A percentile compares a stretch with the other conserved stretches of the same genome.
phyloP scores from a whole-genome alignment of 2,797 vertebrate species.

The Pogonophryne albipinna region DNA sequence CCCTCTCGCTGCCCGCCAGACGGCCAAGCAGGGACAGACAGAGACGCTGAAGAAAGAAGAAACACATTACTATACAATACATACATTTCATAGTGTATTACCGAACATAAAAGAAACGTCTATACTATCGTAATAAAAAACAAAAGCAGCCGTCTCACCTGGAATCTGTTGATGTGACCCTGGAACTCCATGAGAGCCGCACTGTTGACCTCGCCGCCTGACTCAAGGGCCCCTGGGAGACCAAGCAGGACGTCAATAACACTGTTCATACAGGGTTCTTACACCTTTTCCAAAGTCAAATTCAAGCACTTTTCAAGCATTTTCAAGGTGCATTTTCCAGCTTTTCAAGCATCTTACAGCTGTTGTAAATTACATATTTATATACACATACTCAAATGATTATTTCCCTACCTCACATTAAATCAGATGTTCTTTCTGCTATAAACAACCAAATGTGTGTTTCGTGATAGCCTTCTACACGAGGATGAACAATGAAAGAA shows the following conservation, averaged over 20 bases:
- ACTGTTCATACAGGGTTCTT: neutral
- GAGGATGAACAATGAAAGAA: too few species aligned
- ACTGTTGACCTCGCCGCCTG: slow-evolving; percentile 89
- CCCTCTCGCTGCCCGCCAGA: slow-evolving; percentile 92
- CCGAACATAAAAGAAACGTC: neutral
- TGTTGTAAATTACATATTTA: too few species aligned
- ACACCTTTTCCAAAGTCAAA: too few species aligned
- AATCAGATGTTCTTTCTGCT: too few species aligned
- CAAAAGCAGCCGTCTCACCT: slow-evolving; percentile 82
- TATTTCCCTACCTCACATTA: too few species aligned
- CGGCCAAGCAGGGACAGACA: slow-evolving; percentile 92
- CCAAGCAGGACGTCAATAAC: slow-evolving; percentile 21
- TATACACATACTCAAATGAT: too few species aligned
- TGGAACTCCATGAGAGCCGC: slow-evolving; percentile 92
- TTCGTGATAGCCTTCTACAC: too few species aligned
- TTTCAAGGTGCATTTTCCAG: too few species aligned
- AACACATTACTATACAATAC: neutral
- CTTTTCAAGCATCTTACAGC: too few species aligned
- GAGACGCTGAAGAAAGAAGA: slow-evolving; percentile 84
- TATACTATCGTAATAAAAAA: neutral
- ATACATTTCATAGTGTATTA: neutral
- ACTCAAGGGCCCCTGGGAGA: slow-evolving; percentile 88
- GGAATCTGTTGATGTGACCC: slow-evolving; percentile 94
- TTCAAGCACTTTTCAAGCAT: too few species aligned
- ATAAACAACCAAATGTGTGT: too few species aligned